Conservation (phyloP, 2,113 vertebrate species). For the Mus pahari region DNA sequence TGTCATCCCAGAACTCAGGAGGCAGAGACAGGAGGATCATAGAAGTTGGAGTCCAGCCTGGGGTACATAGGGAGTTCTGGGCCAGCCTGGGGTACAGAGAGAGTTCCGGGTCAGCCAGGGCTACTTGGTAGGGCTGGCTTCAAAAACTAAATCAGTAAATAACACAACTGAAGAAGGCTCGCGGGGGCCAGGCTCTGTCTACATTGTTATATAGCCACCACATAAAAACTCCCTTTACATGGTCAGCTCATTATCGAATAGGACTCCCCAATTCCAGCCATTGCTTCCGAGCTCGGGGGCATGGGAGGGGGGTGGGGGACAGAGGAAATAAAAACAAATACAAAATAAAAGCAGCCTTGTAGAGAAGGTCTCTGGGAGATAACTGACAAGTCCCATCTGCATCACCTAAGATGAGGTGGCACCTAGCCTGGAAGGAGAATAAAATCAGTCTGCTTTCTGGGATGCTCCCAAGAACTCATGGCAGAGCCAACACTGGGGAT, state of each 20-base stretch:
- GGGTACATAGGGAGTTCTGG: neutral
- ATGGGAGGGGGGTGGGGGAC: neutral
- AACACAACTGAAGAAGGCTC: neutral
- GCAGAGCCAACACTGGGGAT: neutral
- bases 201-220: neutral
- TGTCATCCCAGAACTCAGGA: too few relatives aligned
- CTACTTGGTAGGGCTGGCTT: neutral
- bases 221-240: neutral
- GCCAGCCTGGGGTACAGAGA: neutral
- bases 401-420: neutral
- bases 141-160: neutral
- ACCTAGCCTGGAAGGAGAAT: neutral
- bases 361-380: neutral
- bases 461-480: neutral
- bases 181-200: neutral
- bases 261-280: constrained; percentile 40
- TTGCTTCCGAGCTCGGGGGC: constrained; percentile 7
- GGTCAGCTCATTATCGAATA: neutral
- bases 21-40: neutral
- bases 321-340: neutral
- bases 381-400: neutral
- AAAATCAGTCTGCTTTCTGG: neutral
- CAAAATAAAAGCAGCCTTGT: neutral
- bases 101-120: neutral
- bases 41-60: neutral